A percentile compares a stretch with the other conserved stretches of the same genome.
phyloP scores from a whole-genome alignment of 2,797 vertebrate species.

The Sylvilagus floridanus region DNA sequence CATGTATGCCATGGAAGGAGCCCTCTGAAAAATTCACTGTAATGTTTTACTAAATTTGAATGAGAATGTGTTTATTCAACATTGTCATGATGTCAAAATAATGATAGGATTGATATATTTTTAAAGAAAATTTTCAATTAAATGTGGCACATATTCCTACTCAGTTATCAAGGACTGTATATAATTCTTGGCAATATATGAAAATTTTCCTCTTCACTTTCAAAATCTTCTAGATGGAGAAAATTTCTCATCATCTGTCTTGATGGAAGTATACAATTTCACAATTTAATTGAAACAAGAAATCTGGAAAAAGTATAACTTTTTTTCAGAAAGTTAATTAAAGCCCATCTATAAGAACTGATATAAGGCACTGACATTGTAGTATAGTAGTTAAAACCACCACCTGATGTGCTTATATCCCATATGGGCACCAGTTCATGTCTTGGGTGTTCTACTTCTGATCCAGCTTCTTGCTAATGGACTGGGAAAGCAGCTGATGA shows the following conservation, averaged over 20 bases:
- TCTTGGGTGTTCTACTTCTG: no score
- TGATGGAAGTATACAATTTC: neutral
- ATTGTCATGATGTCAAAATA: slow-evolving; percentile 43
- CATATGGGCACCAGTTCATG: no score
- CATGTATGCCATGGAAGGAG: neutral
- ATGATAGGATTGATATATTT: neutral
- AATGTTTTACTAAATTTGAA: slow-evolving; percentile 59
- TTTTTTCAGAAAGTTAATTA: slow-evolving; percentile 9
- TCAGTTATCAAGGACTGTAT: neutral
- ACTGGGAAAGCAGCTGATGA: no score
- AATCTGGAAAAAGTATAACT: slow-evolving; percentile 9
- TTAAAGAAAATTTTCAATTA: slow-evolving; percentile 54
- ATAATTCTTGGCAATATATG: neutral
- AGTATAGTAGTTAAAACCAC: no score
- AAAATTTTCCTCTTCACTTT: slow-evolving; percentile 16
- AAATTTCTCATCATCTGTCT: slow-evolving; percentile 37
- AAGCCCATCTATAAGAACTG: neutral
- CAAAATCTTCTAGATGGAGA: slow-evolving; percentile 53
- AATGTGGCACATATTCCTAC: neutral
- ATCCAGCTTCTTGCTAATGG: no score
- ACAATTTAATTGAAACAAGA: neutral
- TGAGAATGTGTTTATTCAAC: slow-evolving; percentile 45
- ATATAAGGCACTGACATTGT: neutral
- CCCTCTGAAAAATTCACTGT: neutral
- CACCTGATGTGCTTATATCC: no score